Base-by-base conservation (phyloP, 2,113 vertebrate genomes). In the Corythornis vintsioides region DNA sequence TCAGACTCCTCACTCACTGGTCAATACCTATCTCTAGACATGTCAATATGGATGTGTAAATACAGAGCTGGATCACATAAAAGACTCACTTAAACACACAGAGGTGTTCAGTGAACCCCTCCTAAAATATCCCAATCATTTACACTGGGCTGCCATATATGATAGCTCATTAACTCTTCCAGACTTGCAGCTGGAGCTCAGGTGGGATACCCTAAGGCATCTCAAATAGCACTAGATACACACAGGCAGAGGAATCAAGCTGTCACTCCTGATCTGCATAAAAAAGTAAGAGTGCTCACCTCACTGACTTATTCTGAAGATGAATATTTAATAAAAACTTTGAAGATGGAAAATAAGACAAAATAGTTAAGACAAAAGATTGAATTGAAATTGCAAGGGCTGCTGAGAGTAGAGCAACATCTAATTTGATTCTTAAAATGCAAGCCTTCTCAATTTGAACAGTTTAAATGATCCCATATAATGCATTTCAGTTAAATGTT, bases 401-500 rank as follows among this genome's bases (percentile, higher is more conserved):
- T 89, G 20, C 53, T 69, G 55, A 6, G 29, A 79, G 14, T 16
- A 72, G 24, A 52, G 9, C 7, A 78, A 57, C 14, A 75, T 64
- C 17, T 13, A 60, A 11, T 22, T 15, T 53, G 25, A 59, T 60
- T 29, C 26, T 83, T 88, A 83, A 76, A 92, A 72, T 52, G 16
- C 73, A 57, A 88, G 24, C 69, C 7, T 11, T 85, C 33, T 83
- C 47, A 50, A 71, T 88, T 14, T 78, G 73, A 95, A 67, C 19
- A 42, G 4, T 11, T 76, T 88, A 93, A 69, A 72, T 65, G 52
- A 83, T 73, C 64, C 47, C 55, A 10, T 47, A 29, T 13, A 88
- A 83, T 20, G 8, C 56, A 82, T 90, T 93, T 94, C 72, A 88
- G 14, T 29, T 80, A 91, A 90, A 90, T 18, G 26, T 14, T 80